phyloP scores from a whole-genome alignment of 2,888 invertebrate genomes.

The Nycteola revayana region DNA sequence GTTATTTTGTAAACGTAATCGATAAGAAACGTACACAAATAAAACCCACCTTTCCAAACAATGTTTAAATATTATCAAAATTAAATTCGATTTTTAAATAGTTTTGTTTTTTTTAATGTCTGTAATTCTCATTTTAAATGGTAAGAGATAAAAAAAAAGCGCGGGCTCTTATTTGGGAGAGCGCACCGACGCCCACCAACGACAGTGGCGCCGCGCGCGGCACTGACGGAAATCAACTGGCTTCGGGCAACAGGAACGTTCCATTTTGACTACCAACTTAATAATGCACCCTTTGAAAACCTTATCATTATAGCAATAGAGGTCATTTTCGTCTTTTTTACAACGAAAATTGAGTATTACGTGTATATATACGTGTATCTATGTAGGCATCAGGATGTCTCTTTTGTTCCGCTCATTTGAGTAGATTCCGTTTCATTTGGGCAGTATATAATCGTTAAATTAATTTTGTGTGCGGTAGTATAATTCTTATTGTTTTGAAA shows the following conservation, averaged over 20 bases:
- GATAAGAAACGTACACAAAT: constrained; percentile 26
- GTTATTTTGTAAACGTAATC: constrained; percentile 55
- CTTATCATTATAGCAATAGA: constrained; percentile 33
- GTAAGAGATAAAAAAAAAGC: constrained; percentile 38
- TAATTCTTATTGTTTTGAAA: too few relatives aligned
- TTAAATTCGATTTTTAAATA: constrained; percentile 10
- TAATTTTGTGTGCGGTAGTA: constrained; percentile 30
- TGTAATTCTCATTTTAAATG: constrained; percentile 35
- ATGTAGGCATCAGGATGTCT: constrained; percentile 61
- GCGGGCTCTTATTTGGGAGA: constrained; percentile 46
- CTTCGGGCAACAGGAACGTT: constrained; percentile 60
- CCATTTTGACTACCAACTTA: constrained; percentile 42
- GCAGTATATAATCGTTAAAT: constrained; percentile 48
- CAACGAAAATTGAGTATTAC: constrained; percentile 10
- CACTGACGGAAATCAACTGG: constrained; percentile 63
- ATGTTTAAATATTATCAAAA: constrained; percentile 18
- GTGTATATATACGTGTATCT: constrained; percentile 37
- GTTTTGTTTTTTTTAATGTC: constrained; percentile 28
- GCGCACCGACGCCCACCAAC: constrained; percentile 70
- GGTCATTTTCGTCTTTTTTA: constrained; percentile 22
- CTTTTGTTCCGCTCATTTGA: constrained; percentile 69
- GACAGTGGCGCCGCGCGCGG: constrained; percentile 76
- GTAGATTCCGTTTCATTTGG: constrained; percentile 56
- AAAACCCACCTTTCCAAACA: constrained; percentile 17
- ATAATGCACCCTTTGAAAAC: constrained; percentile 28